Evolutionary conservation across 2,113 vertebrate species (phyloP).

Genomic region (Lepus timidus): DNA sequence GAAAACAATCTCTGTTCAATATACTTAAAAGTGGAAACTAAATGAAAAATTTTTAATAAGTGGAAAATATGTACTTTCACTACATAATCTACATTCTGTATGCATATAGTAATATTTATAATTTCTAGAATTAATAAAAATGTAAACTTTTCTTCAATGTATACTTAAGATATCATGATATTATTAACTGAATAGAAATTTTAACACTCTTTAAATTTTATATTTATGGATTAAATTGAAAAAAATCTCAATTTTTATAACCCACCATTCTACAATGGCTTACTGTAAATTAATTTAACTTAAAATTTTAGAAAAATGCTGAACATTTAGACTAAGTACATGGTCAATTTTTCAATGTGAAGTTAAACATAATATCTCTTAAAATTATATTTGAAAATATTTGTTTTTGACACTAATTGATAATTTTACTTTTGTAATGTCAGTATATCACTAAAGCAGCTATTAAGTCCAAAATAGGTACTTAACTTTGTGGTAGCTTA

Average conservation of each 20-base stretch:
- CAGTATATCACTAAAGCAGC: conserved; percentile 28
- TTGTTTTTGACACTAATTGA: conserved; percentile 38
- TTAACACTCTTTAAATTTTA: background rate
- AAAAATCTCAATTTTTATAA: background rate
- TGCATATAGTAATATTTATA: background rate
- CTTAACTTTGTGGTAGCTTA: background rate
- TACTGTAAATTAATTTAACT: background rate
- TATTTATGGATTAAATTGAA: background rate
- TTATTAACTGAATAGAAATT: background rate
- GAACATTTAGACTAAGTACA: background rate
- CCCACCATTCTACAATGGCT: background rate
- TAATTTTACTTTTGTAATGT: conserved; percentile 19
- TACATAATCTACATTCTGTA: background rate
- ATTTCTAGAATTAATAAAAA: background rate
- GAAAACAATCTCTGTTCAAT: background rate
- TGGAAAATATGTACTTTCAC: background rate
- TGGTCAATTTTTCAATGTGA: background rate
- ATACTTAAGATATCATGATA: background rate
- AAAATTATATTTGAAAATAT: conserved; percentile 43
- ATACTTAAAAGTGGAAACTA: background rate
- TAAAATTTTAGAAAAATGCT: background rate
- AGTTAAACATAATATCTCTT: background rate
- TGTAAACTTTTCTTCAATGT: background rate
- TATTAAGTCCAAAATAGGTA: conserved; percentile 17
- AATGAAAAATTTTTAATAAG: background rate